Evolutionary conservation across 2,888 invertebrate genomes (phyloP).

Genomic region (Eristalinus aeneus): DNA sequence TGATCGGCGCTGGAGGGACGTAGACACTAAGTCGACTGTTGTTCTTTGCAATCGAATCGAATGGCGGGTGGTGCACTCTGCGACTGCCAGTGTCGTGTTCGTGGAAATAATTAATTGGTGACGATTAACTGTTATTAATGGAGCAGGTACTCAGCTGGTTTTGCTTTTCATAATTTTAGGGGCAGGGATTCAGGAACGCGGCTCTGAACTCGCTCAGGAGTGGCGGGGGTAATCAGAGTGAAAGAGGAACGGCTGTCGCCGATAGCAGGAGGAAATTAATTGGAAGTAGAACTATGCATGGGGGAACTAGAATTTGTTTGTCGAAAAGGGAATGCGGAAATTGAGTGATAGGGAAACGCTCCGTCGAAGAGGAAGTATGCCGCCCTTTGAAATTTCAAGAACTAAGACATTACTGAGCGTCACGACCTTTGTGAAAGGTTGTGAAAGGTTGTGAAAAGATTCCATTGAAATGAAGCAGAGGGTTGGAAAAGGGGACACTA

Average conservation of each 20-base stretch:
- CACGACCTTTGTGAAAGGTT: no score
- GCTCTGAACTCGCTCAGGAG: background rate
- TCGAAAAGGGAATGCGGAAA: background rate
- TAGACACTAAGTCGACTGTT: slow-evolving; percentile 30
- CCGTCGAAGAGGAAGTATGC: background rate
- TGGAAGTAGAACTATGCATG: background rate
- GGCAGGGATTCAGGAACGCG: slow-evolving; percentile 7
- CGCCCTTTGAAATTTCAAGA: background rate
- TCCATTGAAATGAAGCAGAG: no score
- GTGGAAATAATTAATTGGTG: slow-evolving; percentile 53
- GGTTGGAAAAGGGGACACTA: no score
- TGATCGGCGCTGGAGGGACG: slow-evolving; percentile 3
- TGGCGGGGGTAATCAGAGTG: background rate
- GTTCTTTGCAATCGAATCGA: background rate
- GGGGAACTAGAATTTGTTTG: background rate
- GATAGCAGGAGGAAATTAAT: background rate
- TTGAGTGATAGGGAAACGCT: background rate
- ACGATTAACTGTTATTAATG: slow-evolving; percentile 48
- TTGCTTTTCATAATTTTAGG: slow-evolving; percentile 15
- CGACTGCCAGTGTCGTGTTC: slow-evolving; percentile 9
- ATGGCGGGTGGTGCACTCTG: background rate
- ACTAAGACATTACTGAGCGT: background rate
- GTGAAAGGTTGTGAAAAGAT: no score
- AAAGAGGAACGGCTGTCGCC: background rate
- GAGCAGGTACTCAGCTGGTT: background rate